Base-by-base conservation (phyloP, 2,113 vertebrate genomes). In the Monarcha castaneiventris region DNA sequence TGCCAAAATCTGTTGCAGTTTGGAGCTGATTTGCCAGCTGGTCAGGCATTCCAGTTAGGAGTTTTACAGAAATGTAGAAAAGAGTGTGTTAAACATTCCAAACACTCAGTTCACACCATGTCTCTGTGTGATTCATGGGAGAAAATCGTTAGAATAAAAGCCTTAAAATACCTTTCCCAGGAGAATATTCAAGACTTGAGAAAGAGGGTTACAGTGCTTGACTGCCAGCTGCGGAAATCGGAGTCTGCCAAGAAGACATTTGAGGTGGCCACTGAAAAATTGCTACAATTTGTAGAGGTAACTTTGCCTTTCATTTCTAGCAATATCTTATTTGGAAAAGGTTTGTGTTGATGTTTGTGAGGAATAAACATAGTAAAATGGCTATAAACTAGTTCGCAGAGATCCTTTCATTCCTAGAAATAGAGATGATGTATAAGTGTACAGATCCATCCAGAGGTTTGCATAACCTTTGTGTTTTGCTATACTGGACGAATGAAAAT, bases 201-300 rank as follows among this genome's bases (percentile, higher is more conserved):
- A 91, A 99, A 98, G 95, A 98, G 98, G 84, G 97, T 98, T n/a
- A 98, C 98, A 10, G 97, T 99, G 49, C 98, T 99, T 8, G 98
- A 99, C 95, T 99, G 99, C 96, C 99, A 99, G 58, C 97, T 99
- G 79, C 81, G 98, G 88, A 99, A 99, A 95, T 99, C 98, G 0
- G 99, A 99, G 92, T 97, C 97, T 0, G 96, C 98, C 74, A 98
- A 98, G 88, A 99, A 99, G 97, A 97, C 98, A 6, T 98, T 99
- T 46, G 98, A 99, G 96, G 97, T 98, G 81, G 98, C 98, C 19
- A 99, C 99, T 16, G 98, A 98, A 64, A 99, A 99, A 90, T 97
- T 99, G 89, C 98, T 99, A 20, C 98, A 98, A 10, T 99, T 99
- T 96, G 98, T 99, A 35, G 99, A 99, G 99, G 99, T 99, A 97